Conservation (phyloP, 2,888 invertebrate genomes). For the Asteroscopus sphinx region DNA sequence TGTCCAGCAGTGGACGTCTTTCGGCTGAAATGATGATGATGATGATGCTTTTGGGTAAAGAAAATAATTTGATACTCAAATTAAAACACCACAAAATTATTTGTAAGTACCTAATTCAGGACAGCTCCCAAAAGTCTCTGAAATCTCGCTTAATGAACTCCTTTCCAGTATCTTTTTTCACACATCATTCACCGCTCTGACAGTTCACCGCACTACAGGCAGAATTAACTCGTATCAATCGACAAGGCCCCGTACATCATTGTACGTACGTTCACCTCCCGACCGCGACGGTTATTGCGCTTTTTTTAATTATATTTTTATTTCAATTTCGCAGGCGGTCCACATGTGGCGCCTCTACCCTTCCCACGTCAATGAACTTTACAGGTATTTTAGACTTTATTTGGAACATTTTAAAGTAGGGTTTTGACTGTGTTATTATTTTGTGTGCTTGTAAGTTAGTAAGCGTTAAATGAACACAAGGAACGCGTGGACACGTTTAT, state of each 20-base stretch:
- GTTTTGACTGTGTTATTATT: slow-evolving; percentile 20
- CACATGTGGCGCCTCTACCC: slow-evolving; percentile 82
- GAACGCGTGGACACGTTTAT: slow-evolving; percentile 79
- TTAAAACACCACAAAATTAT: neutral
- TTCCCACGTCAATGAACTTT: slow-evolving; percentile 62
- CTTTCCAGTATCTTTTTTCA: slow-evolving; percentile 9
- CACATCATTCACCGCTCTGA: slow-evolving; percentile 15
- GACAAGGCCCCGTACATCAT: slow-evolving; percentile 50
- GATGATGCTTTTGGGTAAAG: no score
- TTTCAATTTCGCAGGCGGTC: slow-evolving; percentile 76
- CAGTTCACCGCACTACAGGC: slow-evolving; percentile 32
- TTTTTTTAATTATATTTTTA: slow-evolving; percentile 71
- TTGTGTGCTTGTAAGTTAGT: slow-evolving; percentile 54
- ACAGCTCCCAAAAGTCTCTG: neutral
- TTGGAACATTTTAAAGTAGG: slow-evolving; percentile 25
- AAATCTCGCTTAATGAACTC: slow-evolving; percentile 1
- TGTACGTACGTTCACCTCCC: slow-evolving; percentile 74
- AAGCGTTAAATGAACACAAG: slow-evolving; percentile 78
- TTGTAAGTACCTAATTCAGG: no score
- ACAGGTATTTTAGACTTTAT: slow-evolving; percentile 41
- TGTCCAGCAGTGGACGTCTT: no score
- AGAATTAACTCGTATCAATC: slow-evolving; percentile 59
- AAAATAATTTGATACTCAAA: no score
- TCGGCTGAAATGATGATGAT: no score
- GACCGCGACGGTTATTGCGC: slow-evolving; percentile 61